phyloP scores from a whole-genome alignment of 2,797 vertebrate genomes.

The Lepidocolaptes lacrymiger region DNA sequence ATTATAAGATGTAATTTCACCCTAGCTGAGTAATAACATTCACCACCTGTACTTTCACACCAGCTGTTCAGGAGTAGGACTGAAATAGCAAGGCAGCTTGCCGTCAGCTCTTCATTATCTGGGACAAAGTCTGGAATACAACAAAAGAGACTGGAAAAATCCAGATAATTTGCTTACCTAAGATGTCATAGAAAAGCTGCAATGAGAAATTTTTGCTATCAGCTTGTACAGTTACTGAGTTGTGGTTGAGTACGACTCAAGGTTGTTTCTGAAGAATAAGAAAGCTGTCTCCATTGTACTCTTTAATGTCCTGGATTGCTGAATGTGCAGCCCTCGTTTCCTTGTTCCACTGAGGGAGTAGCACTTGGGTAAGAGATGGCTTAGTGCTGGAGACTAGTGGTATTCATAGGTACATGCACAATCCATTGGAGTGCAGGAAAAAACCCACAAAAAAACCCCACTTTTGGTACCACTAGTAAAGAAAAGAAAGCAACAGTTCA shows the following conservation, averaged over 20 bases:
- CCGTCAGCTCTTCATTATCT: neutral
- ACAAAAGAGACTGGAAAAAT: neutral
- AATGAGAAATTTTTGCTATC: neutral
- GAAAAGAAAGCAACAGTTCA: fast-evolving
- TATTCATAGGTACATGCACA: fast-evolving
- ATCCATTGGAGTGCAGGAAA: neutral
- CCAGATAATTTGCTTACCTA: neutral
- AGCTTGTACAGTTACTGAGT: neutral
- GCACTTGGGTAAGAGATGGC: neutral
- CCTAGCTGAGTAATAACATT: neutral
- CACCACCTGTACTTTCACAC: neutral
- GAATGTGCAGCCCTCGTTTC: neutral
- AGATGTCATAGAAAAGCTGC: neutral
- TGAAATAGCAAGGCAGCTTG: constrained; percentile 4
- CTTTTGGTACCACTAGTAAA: neutral
- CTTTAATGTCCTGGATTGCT: neutral
- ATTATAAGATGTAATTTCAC: constrained; percentile 1
- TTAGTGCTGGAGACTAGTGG: neutral
- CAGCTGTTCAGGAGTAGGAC: neutral
- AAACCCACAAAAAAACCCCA: fast-evolving
- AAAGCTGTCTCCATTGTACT: neutral
- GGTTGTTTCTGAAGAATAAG: neutral
- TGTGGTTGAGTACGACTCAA: neutral
- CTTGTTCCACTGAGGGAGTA: neutral
- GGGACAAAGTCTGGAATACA: neutral